Base-by-base conservation (phyloP, 2,797 vertebrate genomes). In the Mus minutoides region DNA sequence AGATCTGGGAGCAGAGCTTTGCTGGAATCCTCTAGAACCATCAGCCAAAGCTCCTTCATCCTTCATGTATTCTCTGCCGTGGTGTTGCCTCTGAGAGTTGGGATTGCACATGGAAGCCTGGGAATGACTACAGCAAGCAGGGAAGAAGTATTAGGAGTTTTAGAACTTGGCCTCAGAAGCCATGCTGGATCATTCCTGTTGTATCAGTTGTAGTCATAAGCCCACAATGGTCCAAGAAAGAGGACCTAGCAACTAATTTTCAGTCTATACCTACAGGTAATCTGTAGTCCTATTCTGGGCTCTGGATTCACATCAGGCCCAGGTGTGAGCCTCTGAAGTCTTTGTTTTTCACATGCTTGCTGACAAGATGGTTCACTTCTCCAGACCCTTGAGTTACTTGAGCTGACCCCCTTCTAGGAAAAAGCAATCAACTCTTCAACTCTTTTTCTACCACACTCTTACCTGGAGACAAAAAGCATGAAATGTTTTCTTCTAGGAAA, bases 171-270 rank as follows among this genome's bases (percentile, higher is more conserved):
- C n/a, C 37, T 86, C 16, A 1, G 11, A 77, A 91, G 64, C 37
- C 64, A 46, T 31, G 40, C 0, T 0, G 0, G 13, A 2, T 91
- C 37, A 16, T 85, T 85, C 73, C 79, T 4, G 17, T 37, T 6
- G 3, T 26, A 56, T 12, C n/a, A 37, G 2, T 64, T 87, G 26
- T 0, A n/a, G 60, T 92, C 83, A 60, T 49, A 85, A 86, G 29
- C 22, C 31, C 5, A 82, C 76, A 19, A 0, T 56, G 52, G 77
- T 62, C 49, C 56, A 92, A 56, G 9, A 29, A 31, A 92, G 6
- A 29, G 34, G 17, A 69, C 13, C 31, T n/a, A 76, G 52, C 76
- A n/a, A 22, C 89, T 52, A 3, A 16, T 90, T 78, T 90, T 91
- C 67, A 75, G 0, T 56, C 22, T 46, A 34, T 21, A n/a, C 2